Evolutionary conservation across 2,113 vertebrate species (phyloP).

Genomic region (Myocastor coypus): DNA sequence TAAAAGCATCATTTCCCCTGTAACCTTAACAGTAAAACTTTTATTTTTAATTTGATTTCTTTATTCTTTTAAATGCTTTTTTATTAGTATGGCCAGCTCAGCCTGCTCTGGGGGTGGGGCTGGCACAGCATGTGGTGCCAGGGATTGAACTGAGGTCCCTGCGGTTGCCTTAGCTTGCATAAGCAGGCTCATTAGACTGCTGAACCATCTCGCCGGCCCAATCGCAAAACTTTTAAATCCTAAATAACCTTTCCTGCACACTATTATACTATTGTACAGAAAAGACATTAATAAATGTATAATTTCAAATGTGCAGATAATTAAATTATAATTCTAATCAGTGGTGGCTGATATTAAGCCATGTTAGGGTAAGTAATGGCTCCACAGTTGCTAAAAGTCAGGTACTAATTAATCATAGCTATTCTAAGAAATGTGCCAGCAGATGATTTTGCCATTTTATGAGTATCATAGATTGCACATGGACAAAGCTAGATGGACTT

Average conservation of each 20-base stretch:
- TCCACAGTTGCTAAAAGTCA: background rate
- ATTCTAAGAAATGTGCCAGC: background rate
- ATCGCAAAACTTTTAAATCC: conserved; percentile 66
- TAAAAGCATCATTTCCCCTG: conserved; percentile 21
- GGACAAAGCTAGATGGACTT: background rate
- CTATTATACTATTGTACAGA: conserved; percentile 69
- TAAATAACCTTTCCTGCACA: conserved; percentile 68
- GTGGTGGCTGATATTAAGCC: background rate
- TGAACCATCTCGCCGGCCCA: too few species aligned
- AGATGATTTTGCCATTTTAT: background rate
- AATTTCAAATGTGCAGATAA: conserved; percentile 56
- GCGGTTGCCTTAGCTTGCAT: too few species aligned
- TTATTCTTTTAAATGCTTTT: too few species aligned
- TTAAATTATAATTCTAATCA: conserved; percentile 61
- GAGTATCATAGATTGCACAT: background rate
- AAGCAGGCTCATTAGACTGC: too few species aligned
- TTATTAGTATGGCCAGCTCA: too few species aligned
- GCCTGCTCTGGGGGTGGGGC: too few species aligned
- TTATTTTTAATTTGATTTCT: too few species aligned
- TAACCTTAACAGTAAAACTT: conserved; percentile 70
- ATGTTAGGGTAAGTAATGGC: background rate
- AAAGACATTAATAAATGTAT: conserved; percentile 40
- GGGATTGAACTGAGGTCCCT: too few species aligned
- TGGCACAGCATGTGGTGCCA: too few species aligned
- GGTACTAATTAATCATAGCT: background rate